Conservation (phyloP, 2,888 invertebrate genomes). For the Tetragnatha montana region DNA sequence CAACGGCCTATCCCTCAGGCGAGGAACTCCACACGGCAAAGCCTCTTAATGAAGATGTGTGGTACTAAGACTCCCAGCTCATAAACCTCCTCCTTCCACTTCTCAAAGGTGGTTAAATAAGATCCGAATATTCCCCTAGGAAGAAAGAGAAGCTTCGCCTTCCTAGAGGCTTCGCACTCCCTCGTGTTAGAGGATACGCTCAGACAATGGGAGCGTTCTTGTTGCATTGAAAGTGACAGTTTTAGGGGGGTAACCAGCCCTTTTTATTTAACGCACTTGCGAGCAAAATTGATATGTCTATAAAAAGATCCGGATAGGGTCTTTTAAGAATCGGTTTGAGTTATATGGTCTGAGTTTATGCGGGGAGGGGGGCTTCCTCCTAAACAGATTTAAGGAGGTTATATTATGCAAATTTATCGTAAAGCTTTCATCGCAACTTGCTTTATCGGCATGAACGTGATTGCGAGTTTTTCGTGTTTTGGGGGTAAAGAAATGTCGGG, state of each 20-base stretch:
- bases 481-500: background rate
- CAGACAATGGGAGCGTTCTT: background rate
- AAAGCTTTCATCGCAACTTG: background rate
- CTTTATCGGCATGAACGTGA: background rate
- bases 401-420: background rate
- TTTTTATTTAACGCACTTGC: background rate
- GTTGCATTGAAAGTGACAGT: background rate
- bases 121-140: conserved; percentile 7
- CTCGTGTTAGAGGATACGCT: background rate
- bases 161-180: background rate
- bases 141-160: background rate
- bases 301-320: background rate
- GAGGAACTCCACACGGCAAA: background rate
- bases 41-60: conserved; percentile 23
- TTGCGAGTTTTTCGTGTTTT: background rate
- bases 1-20: background rate
- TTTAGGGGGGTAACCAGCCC: background rate
- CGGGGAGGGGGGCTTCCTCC: background rate
- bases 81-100: conserved; percentile 6
- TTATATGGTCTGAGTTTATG: background rate
- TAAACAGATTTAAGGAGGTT: background rate
- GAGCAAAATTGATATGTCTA: background rate
- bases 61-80: background rate
- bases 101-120: conserved; percentile 8
- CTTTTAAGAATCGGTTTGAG: background rate